Evolutionary conservation across 2,797 vertebrate genomes (phyloP).

Genomic region (Spinus pinus): DNA sequence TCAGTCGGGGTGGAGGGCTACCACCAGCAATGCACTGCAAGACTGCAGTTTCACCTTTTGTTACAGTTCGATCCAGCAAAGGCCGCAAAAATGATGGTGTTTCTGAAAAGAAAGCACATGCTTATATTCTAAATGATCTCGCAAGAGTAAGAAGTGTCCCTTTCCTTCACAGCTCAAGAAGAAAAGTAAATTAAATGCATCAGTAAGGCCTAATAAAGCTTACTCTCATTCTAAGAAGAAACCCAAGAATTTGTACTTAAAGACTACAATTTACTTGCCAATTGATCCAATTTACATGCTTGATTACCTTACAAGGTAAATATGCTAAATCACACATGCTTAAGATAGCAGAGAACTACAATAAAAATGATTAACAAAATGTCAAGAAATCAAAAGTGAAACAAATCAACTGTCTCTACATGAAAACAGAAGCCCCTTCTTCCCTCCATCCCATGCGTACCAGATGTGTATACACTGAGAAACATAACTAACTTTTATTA

Average conservation of each 20-base stretch:
- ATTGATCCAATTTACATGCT: neutral
- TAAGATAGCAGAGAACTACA: neutral
- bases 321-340: neutral
- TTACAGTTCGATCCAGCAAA: slow-evolving; percentile 89
- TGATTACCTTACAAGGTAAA: neutral
- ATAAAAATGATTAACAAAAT: neutral
- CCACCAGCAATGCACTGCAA: slow-evolving; percentile 95
- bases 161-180: neutral
- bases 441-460: rapidly evolving
- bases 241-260: neutral
- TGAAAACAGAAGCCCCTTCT: neutral
- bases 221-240: neutral
- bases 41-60: slow-evolving; percentile 92
- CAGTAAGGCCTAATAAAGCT: neutral
- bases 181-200: slow-evolving; percentile 20
- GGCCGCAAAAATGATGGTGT: slow-evolving; percentile 92
- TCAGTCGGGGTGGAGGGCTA: slow-evolving; percentile 88
- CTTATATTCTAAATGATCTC: neutral
- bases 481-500: neutral
- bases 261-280: neutral
- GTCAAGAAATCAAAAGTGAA: neutral
- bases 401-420: neutral
- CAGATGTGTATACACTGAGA: neutral
- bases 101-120: slow-evolving; percentile 78
- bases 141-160: neutral